Percentiles rank a stretch among this genome's conserved stretches.
Evolutionary conservation across 2,888 invertebrate genomes (phyloP).

Genomic region (Formica aserva): DNA sequence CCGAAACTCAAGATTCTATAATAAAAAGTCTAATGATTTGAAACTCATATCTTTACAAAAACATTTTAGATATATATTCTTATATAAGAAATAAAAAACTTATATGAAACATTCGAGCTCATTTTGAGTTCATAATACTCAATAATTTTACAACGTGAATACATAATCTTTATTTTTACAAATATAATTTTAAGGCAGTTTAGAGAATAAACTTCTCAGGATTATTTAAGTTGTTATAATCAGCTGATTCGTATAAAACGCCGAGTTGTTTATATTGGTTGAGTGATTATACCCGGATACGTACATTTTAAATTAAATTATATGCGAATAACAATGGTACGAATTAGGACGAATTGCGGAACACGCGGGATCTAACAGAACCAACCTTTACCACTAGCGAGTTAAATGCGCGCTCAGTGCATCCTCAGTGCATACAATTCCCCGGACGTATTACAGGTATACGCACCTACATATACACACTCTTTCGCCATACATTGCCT

Average conservation of each 20-base stretch:
- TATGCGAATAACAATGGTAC: conserved; percentile 38
- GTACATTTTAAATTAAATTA: conserved; percentile 11
- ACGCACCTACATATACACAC: background rate
- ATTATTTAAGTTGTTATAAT: background rate
- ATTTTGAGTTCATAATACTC: background rate
- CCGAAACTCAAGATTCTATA: background rate
- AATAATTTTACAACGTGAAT: background rate
- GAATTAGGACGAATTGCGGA: conserved; percentile 51
- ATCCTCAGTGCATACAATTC: conserved; percentile 37
- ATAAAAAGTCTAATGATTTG: background rate
- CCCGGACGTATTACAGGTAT: background rate
- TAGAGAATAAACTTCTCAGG: background rate
- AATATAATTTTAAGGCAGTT: background rate
- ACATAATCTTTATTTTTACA: background rate
- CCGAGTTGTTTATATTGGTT: background rate
- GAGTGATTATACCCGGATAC: background rate
- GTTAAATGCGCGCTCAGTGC: conserved; percentile 51
- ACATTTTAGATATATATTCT: background rate
- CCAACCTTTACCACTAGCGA: conserved; percentile 37
- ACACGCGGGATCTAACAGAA: conserved; percentile 21
- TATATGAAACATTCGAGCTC: background rate
- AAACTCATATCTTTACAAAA: background rate
- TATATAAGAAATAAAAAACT: background rate
- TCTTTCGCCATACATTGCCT: conserved; percentile 34
- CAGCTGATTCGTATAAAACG: conserved; percentile 8